Evolutionary conservation across 2,113 vertebrate genomes (phyloP).

Genomic region (Willisornis vidua): DNA sequence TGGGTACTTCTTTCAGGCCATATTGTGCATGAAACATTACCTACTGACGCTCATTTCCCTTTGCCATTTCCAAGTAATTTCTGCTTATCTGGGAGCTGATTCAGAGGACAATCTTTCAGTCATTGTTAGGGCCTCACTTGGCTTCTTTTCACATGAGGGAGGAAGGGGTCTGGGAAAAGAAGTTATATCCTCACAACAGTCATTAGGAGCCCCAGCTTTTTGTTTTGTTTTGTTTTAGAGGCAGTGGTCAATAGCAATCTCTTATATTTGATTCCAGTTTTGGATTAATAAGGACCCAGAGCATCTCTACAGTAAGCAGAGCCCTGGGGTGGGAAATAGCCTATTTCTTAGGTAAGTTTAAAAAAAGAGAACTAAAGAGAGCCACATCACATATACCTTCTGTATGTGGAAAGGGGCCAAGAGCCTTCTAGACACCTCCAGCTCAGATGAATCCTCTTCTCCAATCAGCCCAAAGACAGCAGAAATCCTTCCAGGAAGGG

Average conservation of each 20-base stretch:
- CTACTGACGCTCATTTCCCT: not conserved
- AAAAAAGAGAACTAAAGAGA: not conserved
- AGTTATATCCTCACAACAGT: not conserved
- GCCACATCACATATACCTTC: not conserved
- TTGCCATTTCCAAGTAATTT: not conserved
- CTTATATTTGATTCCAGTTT: not conserved
- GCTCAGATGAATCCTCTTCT: not conserved
- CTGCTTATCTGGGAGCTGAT: not conserved
- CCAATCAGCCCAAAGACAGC: not conserved
- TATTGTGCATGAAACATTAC: not conserved
- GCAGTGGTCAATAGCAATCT: not conserved
- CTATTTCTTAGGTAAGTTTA: not conserved
- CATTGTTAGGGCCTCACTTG: not conserved
- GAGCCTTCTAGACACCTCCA: not conserved
- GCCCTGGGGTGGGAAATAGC: not conserved
- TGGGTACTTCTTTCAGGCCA: not conserved
- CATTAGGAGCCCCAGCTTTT: not conserved
- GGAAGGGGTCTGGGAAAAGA: not conserved
- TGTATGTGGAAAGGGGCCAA: not conserved
- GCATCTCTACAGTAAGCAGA: not conserved
- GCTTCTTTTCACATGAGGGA: not conserved
- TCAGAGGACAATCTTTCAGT: not conserved
- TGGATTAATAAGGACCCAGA: not conserved
- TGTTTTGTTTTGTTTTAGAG: not conserved
- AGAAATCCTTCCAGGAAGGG: not conserved